A percentile compares a stretch with the other conserved stretches of the same genome.
These are phyloP conservation scores for Conistra vaccinii DNA, from an alignment of 2,888 invertebrate species.

Conservation along the genomic window DNA sequence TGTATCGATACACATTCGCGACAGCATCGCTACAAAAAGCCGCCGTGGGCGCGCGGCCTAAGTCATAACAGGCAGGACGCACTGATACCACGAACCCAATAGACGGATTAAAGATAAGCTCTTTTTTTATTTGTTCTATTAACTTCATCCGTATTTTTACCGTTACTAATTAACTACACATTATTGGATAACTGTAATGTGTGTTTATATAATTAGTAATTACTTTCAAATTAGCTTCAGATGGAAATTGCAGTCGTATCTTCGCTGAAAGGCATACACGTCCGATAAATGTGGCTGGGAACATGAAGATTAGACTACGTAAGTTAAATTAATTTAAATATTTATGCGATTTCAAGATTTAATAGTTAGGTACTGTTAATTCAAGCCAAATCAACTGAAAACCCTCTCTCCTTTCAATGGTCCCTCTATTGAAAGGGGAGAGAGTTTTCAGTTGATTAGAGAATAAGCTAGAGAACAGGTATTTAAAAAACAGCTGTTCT, in stretches of 20 bases:
- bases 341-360: background rate
- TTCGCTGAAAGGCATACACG: conserved; percentile 6
- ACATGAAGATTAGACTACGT: conserved; percentile 36
- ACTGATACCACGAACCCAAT: no score
- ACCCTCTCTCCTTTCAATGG: background rate
- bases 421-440: no score
- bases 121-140: background rate
- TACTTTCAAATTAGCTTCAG: conserved; percentile 41
- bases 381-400: background rate
- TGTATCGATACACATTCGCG: no score
- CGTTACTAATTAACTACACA: conserved; percentile 28
- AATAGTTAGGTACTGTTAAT: background rate
- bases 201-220: conserved; percentile 46
- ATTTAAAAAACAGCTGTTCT: no score
- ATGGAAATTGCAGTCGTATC: conserved; percentile 11
- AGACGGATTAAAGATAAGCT: background rate
- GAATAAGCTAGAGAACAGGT: no score
- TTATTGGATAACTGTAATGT: conserved; percentile 24
- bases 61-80: no score
- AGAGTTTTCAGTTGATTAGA: no score
- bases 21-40: no score
- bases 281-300: conserved; percentile 19
- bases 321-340: conserved; percentile 14
- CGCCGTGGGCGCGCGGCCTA: no score
- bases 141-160: background rate